Percentiles rank a stretch among this genome's conserved stretches.
Evolutionary conservation across 2,113 vertebrate genomes (phyloP).

Genomic region (Notechis scutatus): DNA sequence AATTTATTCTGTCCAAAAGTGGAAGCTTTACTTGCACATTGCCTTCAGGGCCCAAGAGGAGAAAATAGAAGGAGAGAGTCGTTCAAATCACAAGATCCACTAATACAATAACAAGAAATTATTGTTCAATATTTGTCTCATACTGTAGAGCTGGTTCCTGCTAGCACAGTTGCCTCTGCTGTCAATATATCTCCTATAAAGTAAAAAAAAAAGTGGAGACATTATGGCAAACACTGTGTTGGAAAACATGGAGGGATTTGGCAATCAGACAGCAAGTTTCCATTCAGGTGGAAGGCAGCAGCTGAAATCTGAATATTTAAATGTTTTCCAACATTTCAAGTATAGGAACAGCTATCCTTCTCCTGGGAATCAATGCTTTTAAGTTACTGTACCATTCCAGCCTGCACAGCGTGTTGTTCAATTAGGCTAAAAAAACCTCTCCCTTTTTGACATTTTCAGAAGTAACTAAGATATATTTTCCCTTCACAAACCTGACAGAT

Average conservation of each 20-base stretch:
- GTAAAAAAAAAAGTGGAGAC: not conserved
- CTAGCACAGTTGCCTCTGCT: not conserved
- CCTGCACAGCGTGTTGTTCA: not conserved
- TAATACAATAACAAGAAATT: not conserved
- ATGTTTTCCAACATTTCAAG: slow-evolving; percentile 14
- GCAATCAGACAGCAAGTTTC: not conserved
- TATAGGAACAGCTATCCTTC: not conserved
- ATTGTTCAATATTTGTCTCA: not conserved
- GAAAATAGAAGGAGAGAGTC: not conserved
- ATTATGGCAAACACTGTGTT: not conserved
- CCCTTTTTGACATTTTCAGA: not conserved
- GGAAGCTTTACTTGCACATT: not conserved
- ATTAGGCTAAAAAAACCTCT: not conserved
- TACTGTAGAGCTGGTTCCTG: not conserved
- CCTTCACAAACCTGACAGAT: not conserved
- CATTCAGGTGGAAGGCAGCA: not conserved
- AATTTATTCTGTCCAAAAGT: not conserved
- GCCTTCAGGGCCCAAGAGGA: not conserved
- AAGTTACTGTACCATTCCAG: not conserved
- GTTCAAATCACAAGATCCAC: not conserved
- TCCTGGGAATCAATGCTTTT: not conserved
- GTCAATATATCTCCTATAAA: not conserved
- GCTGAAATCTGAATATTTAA: slow-evolving; percentile 10
- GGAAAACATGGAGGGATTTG: not conserved
- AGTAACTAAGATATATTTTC: not conserved